phyloP scores from a whole-genome alignment of 2,113 vertebrate species.

The Puntigrus tetrazona region DNA sequence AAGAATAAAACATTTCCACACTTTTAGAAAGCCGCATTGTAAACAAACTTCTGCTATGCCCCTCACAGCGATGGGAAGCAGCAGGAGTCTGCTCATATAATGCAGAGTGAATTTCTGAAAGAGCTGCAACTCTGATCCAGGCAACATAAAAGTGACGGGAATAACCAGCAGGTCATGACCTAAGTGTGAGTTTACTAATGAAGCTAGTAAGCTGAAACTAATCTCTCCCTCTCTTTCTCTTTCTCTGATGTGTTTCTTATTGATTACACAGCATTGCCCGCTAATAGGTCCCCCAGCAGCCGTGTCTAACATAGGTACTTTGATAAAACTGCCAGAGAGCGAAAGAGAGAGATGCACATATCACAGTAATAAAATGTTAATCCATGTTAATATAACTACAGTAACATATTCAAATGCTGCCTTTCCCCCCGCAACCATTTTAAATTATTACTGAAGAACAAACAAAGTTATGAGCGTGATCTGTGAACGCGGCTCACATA shows the following conservation, averaged over 20 bases:
- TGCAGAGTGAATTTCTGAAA: neutral
- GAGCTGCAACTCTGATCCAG: neutral
- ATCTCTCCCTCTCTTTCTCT: slow-evolving; percentile 43
- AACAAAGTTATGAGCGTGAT: slow-evolving; percentile 63
- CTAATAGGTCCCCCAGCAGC: slow-evolving; percentile 61
- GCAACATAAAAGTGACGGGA: slow-evolving; percentile 50
- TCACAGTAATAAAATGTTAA: neutral
- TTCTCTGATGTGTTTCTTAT: slow-evolving; percentile 66
- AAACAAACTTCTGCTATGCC: neutral
- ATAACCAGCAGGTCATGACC: slow-evolving; percentile 63
- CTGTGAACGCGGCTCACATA: slow-evolving; percentile 69
- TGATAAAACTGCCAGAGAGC: slow-evolving; percentile 40
- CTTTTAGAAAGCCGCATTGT: neutral
- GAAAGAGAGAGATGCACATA: neutral
- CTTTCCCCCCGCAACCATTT: slow-evolving; percentile 47
- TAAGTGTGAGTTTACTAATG: slow-evolving; percentile 62
- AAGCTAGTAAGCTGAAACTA: slow-evolving; percentile 55
- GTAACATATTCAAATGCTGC: neutral
- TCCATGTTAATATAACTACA: slow-evolving; percentile 21
- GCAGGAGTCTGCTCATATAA: neutral
- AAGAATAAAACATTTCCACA: neutral
- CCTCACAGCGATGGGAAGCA: neutral
- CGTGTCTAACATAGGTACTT: slow-evolving; percentile 42
- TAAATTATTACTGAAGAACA: slow-evolving; percentile 65
- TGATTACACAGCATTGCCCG: slow-evolving; percentile 57